phyloP scores from a whole-genome alignment of 2,797 vertebrate species.

The Mormyrus proboscirostris region DNA sequence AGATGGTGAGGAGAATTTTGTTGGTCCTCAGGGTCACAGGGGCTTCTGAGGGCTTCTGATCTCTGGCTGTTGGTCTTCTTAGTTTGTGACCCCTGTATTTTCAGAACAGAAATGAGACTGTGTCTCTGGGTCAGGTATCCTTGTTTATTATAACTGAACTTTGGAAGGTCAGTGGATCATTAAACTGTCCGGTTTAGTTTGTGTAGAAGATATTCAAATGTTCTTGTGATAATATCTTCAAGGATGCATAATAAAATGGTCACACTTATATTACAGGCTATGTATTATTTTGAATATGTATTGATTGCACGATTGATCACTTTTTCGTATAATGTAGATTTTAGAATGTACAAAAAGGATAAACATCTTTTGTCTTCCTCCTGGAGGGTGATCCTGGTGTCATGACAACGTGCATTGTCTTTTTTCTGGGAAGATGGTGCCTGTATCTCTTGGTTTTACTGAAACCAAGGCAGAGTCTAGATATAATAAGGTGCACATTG shows the following conservation, averaged over 20 bases:
- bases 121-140: neutral
- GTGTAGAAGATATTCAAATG: neutral
- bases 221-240: neutral
- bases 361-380: neutral
- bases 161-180: neutral
- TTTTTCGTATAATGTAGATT: neutral
- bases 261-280: neutral
- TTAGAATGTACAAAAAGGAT: neutral
- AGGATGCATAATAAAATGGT: neutral
- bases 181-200: neutral
- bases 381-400: neutral
- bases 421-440: neutral
- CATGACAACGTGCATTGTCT: neutral
- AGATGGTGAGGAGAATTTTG: constrained; percentile 64
- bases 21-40: neutral
- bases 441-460: neutral
- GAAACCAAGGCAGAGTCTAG: neutral
- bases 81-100: neutral
- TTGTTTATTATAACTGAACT: neutral
- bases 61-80: neutral
- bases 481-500: neutral
- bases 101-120: neutral
- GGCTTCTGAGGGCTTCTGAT: neutral
- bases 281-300: neutral
- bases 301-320: neutral